Conservation (phyloP, 1,140 invertebrate genomes). For the Apis dorsata region DNA sequence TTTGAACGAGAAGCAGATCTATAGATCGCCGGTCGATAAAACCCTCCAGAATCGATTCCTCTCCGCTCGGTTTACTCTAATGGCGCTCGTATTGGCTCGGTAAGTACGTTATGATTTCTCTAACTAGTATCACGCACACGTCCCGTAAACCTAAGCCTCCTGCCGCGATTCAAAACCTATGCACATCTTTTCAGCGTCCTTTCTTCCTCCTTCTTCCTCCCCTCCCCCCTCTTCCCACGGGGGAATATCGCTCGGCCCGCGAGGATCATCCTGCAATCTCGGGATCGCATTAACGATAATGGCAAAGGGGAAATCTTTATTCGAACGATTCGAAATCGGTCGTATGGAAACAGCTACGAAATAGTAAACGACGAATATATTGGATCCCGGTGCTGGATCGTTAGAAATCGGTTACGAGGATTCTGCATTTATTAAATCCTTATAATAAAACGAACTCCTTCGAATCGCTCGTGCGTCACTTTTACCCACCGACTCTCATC, state of each 20-base stretch:
- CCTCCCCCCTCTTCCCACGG: too few relatives aligned
- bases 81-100: slow-evolving; percentile 59
- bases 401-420: slow-evolving; percentile 6
- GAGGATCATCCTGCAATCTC: slow-evolving; percentile 64
- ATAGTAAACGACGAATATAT: slow-evolving; percentile 8
- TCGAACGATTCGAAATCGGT: slow-evolving; percentile 59
- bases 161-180: slow-evolving; percentile 32
- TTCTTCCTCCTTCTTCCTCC: slow-evolving; percentile 1
- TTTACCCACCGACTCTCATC: too few relatives aligned
- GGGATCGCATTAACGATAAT: slow-evolving; percentile 74
- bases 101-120: slow-evolving; percentile 73
- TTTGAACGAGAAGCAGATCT: slow-evolving; percentile 24
- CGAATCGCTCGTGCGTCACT: too few relatives aligned
- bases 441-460: too few relatives aligned
- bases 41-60: slow-evolving; percentile 62
- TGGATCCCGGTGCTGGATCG: not conserved
- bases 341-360: not conserved
- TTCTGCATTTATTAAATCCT: too few relatives aligned
- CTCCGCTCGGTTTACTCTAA: slow-evolving; percentile 64
- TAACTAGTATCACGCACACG: slow-evolving; percentile 70
- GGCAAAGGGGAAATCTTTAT: slow-evolving; percentile 58
- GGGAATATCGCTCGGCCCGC: slow-evolving; percentile 26
- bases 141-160: slow-evolving; percentile 60
- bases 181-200: slow-evolving; percentile 8
- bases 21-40: slow-evolving; percentile 50